A percentile compares a stretch with the other conserved stretches of the same genome.
Evolutionary conservation across 2,797 vertebrate genomes (phyloP).

Genomic region (Anisognathus igniventris): DNA sequence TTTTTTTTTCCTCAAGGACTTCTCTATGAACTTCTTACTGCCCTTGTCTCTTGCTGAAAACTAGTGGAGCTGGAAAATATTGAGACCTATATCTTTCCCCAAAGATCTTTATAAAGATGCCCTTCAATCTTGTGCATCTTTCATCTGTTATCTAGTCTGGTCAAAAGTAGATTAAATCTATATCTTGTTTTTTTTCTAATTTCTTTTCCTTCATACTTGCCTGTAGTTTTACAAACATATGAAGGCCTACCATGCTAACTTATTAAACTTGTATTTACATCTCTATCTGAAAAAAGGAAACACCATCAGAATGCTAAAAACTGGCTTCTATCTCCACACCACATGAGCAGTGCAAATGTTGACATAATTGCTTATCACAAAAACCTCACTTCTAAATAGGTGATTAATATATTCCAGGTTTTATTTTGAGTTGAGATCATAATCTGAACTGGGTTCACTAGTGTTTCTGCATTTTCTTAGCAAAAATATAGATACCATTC

Average conservation of each 20-base stretch:
- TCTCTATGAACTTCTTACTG: not conserved
- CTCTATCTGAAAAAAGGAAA: not conserved
- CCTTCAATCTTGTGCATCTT: not conserved
- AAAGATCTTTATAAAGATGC: not conserved
- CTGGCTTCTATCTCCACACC: not conserved
- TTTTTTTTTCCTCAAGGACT: not conserved
- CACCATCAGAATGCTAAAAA: not conserved
- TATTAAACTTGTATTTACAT: not conserved
- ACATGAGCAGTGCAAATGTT: rapidly evolving
- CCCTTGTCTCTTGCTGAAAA: not conserved
- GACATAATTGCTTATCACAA: not conserved
- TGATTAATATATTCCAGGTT: not conserved
- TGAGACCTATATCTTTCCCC: not conserved
- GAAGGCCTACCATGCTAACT: not conserved
- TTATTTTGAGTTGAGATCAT: not conserved
- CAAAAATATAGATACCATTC: not conserved
- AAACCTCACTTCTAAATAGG: not conserved
- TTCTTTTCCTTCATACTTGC: not conserved
- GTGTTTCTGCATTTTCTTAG: not conserved
- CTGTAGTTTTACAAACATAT: not conserved
- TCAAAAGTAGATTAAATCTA: not conserved
- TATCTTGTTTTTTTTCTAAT: not conserved
- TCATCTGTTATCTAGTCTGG: not conserved
- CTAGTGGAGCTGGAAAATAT: not conserved
- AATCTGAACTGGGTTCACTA: not conserved